A percentile compares a stretch with the other conserved stretches of the same genome.
These are phyloP conservation scores for Enteromius argenteus DNA, from an alignment of 2,797 vertebrate genomes.

Conservation along the genomic window DNA sequence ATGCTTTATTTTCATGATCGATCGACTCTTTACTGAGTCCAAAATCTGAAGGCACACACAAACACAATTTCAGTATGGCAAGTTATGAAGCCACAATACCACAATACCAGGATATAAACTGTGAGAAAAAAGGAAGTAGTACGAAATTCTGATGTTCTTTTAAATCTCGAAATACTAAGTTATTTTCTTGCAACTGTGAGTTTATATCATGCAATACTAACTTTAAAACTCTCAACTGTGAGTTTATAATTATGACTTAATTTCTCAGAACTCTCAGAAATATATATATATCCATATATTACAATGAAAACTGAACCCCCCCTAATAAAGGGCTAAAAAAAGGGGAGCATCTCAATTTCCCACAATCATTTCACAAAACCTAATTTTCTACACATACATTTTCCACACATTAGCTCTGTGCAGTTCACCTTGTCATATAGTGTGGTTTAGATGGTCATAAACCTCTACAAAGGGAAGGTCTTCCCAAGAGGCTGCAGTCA, in stretches of 20 bases:
- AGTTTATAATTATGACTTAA: too few relatives aligned
- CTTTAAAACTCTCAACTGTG: too few relatives aligned
- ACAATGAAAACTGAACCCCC: too few relatives aligned
- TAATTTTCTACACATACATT: background rate
- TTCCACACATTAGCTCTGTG: background rate
- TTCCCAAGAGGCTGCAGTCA: constrained; percentile 6
- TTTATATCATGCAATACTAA: too few relatives aligned
- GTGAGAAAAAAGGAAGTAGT: too few relatives aligned
- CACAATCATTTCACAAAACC: background rate
- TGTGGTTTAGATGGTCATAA: constrained; percentile 27
- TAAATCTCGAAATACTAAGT: too few relatives aligned
- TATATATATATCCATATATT: too few relatives aligned
- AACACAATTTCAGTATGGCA: background rate
- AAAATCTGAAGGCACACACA: constrained; percentile 83
- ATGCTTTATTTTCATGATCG: constrained; percentile 96
- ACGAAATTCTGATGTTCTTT: too few relatives aligned
- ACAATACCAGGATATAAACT: too few relatives aligned
- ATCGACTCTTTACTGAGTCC: constrained; percentile 96
- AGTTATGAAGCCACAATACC: too few relatives aligned
- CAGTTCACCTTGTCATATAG: background rate
- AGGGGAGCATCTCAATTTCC: background rate
- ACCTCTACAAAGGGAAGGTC: constrained; percentile 8
- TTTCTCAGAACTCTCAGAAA: too few relatives aligned
- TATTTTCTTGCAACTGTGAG: too few relatives aligned
- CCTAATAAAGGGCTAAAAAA: background rate